Percentiles rank a stretch among this genome's conserved stretches.
phyloP scores from a whole-genome alignment of 2,113 vertebrate genomes.

The Hypanus sabinus region DNA sequence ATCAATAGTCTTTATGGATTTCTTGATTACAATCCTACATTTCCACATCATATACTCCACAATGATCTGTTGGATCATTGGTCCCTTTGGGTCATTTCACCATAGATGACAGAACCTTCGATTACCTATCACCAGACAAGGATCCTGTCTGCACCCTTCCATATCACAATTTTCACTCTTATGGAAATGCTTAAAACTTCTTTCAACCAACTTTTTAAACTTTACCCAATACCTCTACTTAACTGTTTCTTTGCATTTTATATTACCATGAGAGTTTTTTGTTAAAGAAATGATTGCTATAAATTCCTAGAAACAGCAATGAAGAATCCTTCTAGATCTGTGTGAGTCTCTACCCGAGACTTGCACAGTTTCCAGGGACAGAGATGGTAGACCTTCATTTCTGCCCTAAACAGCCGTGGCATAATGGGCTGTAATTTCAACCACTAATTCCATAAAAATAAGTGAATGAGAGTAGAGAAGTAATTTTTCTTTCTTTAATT shows the following conservation, averaged over 20 bases:
- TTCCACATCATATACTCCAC: too few species aligned
- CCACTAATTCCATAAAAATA: neutral
- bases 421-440: too few species aligned
- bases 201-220: neutral
- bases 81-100: neutral
- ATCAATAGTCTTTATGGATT: too few species aligned
- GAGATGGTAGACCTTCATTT: too few species aligned
- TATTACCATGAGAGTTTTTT: neutral
- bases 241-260: neutral
- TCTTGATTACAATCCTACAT: neutral
- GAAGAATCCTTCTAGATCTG: too few species aligned
- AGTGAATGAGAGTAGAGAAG: neutral
- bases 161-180: too few species aligned
- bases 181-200: too few species aligned
- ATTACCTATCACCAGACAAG: neutral
- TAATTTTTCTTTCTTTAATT: neutral
- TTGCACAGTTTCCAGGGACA: too few species aligned
- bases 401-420: too few species aligned
- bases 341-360: too few species aligned
- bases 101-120: neutral
- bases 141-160: neutral
- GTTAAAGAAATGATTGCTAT: neutral
- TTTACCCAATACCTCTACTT: neutral
- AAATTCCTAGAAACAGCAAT: neutral
- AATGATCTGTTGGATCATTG: neutral